Base-by-base conservation (phyloP, 2,888 invertebrate species). In the Volucella bombylans region DNA sequence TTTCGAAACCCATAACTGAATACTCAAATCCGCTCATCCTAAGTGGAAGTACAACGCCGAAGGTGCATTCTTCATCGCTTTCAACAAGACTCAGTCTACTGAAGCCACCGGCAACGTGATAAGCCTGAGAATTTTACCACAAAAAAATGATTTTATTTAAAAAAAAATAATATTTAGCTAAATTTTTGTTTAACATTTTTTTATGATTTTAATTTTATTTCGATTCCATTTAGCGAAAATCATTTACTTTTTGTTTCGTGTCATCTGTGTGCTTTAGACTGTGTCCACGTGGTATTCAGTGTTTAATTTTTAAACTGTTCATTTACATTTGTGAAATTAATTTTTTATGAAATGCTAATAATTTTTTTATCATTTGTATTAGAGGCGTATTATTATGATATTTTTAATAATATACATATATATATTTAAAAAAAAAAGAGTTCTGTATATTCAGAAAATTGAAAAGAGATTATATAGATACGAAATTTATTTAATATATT, bases 1-100 rank as follows among this genome's bases (percentile, higher is more conserved):
- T 73, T 72, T 89, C 38, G 89, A 90, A 80, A 15, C 87, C 90
- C 12, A 87, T 87, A n/a, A 88, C 88, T 38, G 90, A 89, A 57
- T 88, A 87, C 64, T 87, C 89, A 11, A 89, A 87, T 69, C 88
- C 88, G 0, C 74, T 87, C 9, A 72, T 77, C 12, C 68, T 57
- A 57, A 64, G 23, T 10, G 74, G 74, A 1, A 74, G 59, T 12
- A 80, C 83, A 43, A 80, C 83, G 2, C 80, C 73, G 11, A 47
- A 38, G 14, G 52, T 52, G 11, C 55, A 74, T 0, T 18, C 76
- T 1, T 61, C 83, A 14, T 39, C 57, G 10, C 41, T 80, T 47
- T 83, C 83, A 18, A 83, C 83, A 65, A 80, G 55, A 71, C 80
- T 83, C n/a, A 83, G 65, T 43, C 50, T 83, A 11, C 12, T 80